Evolutionary conservation across 1,140 invertebrate genomes (phyloP), one percentile per base, ranked within the genome.

Genomic region (Magallana angulata): DNA sequence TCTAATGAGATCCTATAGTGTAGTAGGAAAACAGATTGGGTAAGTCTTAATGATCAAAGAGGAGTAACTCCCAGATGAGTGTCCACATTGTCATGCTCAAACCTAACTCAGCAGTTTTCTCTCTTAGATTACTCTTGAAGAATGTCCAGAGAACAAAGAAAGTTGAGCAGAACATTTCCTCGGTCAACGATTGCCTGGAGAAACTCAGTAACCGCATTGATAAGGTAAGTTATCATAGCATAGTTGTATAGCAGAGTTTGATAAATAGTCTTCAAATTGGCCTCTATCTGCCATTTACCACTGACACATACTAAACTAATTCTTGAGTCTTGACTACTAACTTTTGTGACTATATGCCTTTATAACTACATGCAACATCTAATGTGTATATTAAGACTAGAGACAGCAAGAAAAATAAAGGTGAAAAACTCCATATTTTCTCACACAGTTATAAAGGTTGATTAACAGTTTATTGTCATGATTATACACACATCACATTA

Each of bases 91-190:
- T 48, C 36, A 48, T 48, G 36, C 5, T 48, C 36, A 48, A 48
- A 48, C 2, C 36, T 48, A 48, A 48, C 36, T 48, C 36, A 48
- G 36, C 36, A 48, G 36, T 48, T 59, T 14, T 16, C 60, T 84
- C 24, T 14, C 80, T 81, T 30, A 89, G 88, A 56, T 81, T 89
- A 60, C 83, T 89, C 5, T 81, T 89, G 18, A 89, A 89, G 57
- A 86, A 89, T 76, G 36, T 89, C 7, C 86, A 87, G 18, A 85
- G 88, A 87, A 89, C 86, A 24, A 84, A 84, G 56, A 89, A 89
- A 68, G 88, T 89, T 11, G 88, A 89, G 16, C 88, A 89, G 57
- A 89, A 89, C 58, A 89, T 89, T 8, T 24, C 71, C 8, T 87
- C 82, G 76, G 88, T 89, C 0, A 76, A 81, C 5, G 88, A 89